A percentile compares a stretch with the other conserved stretches of the same genome.
Evolutionary conservation across 2,113 vertebrate genomes (phyloP).

Genomic region (Galbula dea): DNA sequence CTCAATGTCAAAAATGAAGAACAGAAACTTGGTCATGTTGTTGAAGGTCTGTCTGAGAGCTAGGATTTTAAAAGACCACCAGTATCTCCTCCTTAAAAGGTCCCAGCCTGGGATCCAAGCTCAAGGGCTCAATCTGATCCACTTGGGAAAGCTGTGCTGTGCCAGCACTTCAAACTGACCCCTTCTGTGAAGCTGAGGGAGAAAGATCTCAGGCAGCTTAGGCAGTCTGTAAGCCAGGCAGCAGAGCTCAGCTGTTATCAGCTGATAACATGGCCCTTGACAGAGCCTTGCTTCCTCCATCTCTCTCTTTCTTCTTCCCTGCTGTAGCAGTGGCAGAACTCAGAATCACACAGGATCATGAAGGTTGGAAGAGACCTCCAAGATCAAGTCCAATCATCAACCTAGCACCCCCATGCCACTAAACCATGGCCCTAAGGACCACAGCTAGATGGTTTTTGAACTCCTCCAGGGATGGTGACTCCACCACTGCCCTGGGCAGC

Average conservation of each 20-base stretch:
- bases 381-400: too few relatives aligned
- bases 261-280: not conserved
- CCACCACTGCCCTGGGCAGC: too few relatives aligned
- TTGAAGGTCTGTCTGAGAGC: not conserved
- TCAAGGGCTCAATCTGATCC: not conserved
- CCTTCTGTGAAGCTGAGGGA: not conserved
- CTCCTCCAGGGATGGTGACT: too few relatives aligned
- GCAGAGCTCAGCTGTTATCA: not conserved
- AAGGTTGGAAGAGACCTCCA: not conserved
- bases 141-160: not conserved
- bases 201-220: not conserved
- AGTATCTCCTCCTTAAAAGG: not conserved
- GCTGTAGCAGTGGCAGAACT: not conserved
- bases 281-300: not conserved
- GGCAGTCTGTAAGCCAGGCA: not conserved
- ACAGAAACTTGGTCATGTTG: not conserved
- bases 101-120: not conserved
- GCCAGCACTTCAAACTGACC: not conserved
- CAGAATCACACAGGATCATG: not conserved
- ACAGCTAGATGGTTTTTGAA: too few relatives aligned
- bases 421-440: too few relatives aligned
- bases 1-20: constrained; percentile 2
- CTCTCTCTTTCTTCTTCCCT: not conserved
- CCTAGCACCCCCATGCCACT: too few relatives aligned
- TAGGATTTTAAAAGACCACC: not conserved